Percentiles rank a stretch among this genome's conserved stretches.
phyloP scores from a whole-genome alignment of 2,888 invertebrate species.

The Ectemnius lituratus region DNA sequence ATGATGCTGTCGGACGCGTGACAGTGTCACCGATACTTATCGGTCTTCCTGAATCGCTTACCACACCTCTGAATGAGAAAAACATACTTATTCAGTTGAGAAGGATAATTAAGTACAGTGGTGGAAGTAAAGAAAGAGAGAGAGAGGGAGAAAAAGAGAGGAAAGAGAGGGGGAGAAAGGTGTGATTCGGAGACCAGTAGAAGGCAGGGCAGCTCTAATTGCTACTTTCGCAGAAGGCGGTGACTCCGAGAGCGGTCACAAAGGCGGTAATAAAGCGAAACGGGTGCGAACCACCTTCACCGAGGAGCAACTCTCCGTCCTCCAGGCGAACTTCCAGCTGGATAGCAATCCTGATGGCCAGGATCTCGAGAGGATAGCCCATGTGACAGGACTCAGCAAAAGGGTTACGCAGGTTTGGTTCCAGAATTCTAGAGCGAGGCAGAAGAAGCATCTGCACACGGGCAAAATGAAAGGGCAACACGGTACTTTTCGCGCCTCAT shows the following conservation, averaged over 20 bases:
- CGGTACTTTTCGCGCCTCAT: conserved; percentile 57
- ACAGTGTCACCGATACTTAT: not conserved
- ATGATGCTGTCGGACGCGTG: too few species aligned
- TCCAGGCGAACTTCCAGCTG: conserved; percentile 98
- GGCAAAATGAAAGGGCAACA: conserved; percentile 87
- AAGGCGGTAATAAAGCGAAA: conserved; percentile 92
- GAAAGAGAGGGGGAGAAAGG: not conserved
- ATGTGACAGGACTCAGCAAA: conserved; percentile 97
- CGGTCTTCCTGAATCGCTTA: not conserved
- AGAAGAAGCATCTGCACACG: conserved; percentile 92
- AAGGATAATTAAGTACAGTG: too few species aligned
- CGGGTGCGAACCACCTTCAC: conserved; percentile 98
- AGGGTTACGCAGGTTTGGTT: conserved; percentile 98
- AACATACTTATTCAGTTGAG: too few species aligned
- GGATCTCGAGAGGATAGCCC: conserved; percentile 97
- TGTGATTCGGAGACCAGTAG: conserved; percentile 11
- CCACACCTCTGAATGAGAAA: not conserved
- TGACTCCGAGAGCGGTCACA: conserved; percentile 93
- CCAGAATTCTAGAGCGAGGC: conserved; percentile 96
- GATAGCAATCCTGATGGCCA: conserved; percentile 99
- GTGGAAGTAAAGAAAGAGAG: not conserved
- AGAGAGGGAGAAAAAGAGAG: not conserved
- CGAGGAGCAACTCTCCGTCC: conserved; percentile 96
- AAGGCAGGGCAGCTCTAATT: conserved; percentile 48
- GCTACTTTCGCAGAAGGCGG: conserved; percentile 85